A percentile compares a stretch with the other conserved stretches of the same genome.
These are phyloP conservation scores for Hetaerina titia DNA, from an alignment of 2,888 invertebrate species.

Conservation along the genomic window DNA sequence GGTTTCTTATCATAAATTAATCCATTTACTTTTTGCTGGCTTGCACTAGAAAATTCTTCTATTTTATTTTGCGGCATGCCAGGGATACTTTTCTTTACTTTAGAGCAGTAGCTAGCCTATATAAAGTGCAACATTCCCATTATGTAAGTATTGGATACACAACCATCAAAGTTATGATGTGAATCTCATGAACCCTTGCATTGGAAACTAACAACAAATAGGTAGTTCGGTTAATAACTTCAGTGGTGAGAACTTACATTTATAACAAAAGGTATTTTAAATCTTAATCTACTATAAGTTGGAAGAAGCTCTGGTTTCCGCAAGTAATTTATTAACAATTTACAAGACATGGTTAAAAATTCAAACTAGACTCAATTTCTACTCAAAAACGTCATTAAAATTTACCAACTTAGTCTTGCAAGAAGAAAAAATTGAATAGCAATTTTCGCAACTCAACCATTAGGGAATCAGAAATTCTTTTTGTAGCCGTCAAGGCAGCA, in stretches of 20 bases:
- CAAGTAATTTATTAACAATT: background rate
- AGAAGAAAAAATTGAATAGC: background rate
- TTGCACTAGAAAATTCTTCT: conserved; percentile 81
- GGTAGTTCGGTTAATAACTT: too few relatives aligned
- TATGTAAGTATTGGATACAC: background rate
- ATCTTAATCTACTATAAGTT: background rate
- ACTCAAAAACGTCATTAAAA: too few relatives aligned
- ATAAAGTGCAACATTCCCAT: background rate
- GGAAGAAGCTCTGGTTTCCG: background rate
- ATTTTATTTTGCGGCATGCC: conserved; percentile 85
- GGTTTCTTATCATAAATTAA: conserved; percentile 93
- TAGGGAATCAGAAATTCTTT: background rate
- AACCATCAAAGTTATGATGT: too few relatives aligned
- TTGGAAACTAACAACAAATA: too few relatives aligned
- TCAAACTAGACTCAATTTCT: too few relatives aligned
- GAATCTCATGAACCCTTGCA: too few relatives aligned
- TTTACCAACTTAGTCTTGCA: background rate
- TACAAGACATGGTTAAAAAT: background rate
- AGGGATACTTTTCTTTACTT: conserved; percentile 72
- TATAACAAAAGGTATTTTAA: background rate
- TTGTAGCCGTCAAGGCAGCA: background rate
- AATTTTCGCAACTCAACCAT: background rate
- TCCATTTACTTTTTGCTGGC: conserved; percentile 85
- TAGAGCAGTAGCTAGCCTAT: conserved; percentile 34
- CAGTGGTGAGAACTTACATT: background rate